Evolutionary conservation across 2,888 invertebrate genomes (phyloP).

Genomic region (Limenitis camilla): DNA sequence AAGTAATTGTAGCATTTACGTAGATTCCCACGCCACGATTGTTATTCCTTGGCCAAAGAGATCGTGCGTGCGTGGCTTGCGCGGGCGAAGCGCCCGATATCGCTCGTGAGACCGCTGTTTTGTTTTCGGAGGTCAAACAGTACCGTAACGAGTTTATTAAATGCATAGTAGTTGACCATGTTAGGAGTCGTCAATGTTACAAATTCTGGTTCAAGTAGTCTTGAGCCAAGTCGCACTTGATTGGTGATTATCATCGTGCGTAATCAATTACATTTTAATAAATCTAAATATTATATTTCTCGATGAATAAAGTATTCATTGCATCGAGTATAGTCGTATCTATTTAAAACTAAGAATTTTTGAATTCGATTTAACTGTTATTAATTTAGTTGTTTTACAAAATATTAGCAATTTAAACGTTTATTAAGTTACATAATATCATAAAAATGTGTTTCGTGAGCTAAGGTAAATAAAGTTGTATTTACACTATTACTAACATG

Average conservation of each 20-base stretch:
- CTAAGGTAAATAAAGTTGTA: constrained; percentile 28
- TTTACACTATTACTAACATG: constrained; percentile 38
- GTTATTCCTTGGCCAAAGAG: constrained; percentile 55
- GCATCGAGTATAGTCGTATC: too few species aligned
- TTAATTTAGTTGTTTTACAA: too few species aligned
- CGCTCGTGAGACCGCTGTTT: constrained; percentile 40
- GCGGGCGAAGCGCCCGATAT: constrained; percentile 21
- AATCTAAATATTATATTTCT: too few species aligned
- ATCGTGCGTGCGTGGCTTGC: constrained; percentile 41
- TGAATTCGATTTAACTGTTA: too few species aligned
- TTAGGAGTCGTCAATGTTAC: constrained; percentile 13
- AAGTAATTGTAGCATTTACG: constrained; percentile 48
- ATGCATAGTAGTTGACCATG: constrained; percentile 25
- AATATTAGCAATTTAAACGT: too few species aligned
- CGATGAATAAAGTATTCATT: too few species aligned
- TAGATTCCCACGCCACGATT: constrained; percentile 65
- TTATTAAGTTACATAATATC: too few species aligned
- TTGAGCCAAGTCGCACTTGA: not conserved
- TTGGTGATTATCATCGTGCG: not conserved
- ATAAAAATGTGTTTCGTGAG: not conserved
- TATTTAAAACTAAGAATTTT: too few species aligned
- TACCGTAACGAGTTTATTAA: constrained; percentile 28
- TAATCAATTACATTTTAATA: too few species aligned
- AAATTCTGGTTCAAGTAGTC: constrained; percentile 9
- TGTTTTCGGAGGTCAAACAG: constrained; percentile 39